A percentile compares a stretch with the other conserved stretches of the same genome.
Evolutionary conservation across 2,888 invertebrate species (phyloP).

Genomic region (Loripinus fragilis): DNA sequence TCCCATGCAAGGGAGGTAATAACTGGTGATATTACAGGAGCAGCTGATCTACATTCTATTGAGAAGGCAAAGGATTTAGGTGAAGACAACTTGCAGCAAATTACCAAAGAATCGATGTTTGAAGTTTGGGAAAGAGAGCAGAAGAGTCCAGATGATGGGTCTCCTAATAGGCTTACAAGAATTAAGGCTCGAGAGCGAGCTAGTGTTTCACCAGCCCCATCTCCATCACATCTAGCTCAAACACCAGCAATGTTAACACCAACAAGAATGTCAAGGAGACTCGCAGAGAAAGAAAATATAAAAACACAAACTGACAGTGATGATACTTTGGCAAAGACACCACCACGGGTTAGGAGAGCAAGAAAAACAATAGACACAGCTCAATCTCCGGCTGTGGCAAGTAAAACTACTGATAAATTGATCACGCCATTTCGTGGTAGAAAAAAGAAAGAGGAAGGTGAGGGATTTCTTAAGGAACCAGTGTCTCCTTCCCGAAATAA

Average conservation of each 20-base stretch:
- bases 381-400: slow-evolving; percentile 35
- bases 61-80: slow-evolving; percentile 38
- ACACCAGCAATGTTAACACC: background rate
- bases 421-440: slow-evolving; percentile 7
- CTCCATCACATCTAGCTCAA: background rate
- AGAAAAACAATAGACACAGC: slow-evolving; percentile 22
- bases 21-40: slow-evolving; percentile 12
- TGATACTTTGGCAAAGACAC: slow-evolving; percentile 25
- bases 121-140: slow-evolving; percentile 14
- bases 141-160: slow-evolving; percentile 4
- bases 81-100: slow-evolving; percentile 37
- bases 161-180: slow-evolving; percentile 6
- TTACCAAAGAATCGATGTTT: slow-evolving; percentile 36
- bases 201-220: background rate
- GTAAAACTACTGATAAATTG: slow-evolving; percentile 7
- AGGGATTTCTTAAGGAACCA: background rate
- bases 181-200: background rate
- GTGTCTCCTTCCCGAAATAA: background rate
- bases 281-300: background rate
- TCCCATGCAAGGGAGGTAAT: background rate
- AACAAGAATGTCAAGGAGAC: slow-evolving; percentile 6
- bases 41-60: slow-evolving; percentile 27
- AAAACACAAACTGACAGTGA: background rate
- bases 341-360: slow-evolving; percentile 23
- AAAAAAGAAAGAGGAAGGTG: background rate